These are phyloP conservation scores for Meandrusa payeni DNA, from an alignment of 2,888 invertebrate species.

Conservation along the genomic window DNA sequence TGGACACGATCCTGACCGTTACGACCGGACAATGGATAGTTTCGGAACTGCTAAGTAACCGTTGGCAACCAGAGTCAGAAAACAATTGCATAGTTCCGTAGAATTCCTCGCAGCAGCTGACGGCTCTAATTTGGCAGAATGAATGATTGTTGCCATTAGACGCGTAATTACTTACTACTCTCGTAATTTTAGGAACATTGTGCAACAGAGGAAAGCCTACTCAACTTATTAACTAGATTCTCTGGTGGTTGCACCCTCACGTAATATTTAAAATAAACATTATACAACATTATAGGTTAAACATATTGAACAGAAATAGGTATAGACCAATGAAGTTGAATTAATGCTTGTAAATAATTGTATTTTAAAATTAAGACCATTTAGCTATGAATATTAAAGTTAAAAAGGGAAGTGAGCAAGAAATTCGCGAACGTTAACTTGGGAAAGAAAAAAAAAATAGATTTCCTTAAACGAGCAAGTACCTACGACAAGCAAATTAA, in stretches of 20 bases:
- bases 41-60: constrained; percentile 49
- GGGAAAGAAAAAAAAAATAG: constrained; percentile 38
- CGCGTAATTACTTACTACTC: constrained; percentile 26
- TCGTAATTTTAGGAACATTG: constrained; percentile 13
- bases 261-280: too few relatives aligned
- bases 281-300: too few relatives aligned
- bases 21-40: constrained; percentile 49
- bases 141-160: constrained; percentile 51
- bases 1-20: constrained; percentile 68
- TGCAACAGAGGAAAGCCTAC: neutral
- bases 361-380: constrained; percentile 44
- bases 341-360: too few relatives aligned
- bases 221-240: too few relatives aligned
- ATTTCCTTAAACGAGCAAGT: constrained; percentile 33
- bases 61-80: constrained; percentile 41
- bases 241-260: too few relatives aligned
- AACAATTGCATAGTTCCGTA: constrained; percentile 46
- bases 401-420: too few relatives aligned
- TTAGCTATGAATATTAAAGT: constrained; percentile 24
- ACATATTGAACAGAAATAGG: too few relatives aligned
- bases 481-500: constrained; percentile 60
- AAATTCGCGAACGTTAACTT: constrained; percentile 45
- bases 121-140: constrained; percentile 58
- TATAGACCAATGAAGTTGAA: too few relatives aligned
- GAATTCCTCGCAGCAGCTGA: constrained; percentile 40